Conservation (phyloP, 2,113 vertebrate species). For the Centrocercus urophasianus region DNA sequence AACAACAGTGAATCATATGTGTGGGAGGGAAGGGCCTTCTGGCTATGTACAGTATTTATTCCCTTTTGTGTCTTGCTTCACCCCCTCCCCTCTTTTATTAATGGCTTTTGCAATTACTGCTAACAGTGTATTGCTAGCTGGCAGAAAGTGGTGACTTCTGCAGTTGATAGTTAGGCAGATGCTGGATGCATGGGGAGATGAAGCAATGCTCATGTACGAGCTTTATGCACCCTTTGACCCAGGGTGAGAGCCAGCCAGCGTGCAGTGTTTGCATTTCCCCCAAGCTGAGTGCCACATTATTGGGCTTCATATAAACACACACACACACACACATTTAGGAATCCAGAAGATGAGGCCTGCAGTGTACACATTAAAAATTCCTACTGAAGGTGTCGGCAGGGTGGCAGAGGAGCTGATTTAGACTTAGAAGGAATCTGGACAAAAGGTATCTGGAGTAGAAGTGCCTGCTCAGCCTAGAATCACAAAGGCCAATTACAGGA, state of each 20-base stretch:
- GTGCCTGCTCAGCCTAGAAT: neutral
- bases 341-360: constrained; percentile 20
- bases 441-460: neutral
- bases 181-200: neutral
- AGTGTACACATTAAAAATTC: constrained; percentile 22
- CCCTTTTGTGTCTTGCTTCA: constrained; percentile 75
- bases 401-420: neutral
- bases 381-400: constrained; percentile 36
- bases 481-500: neutral
- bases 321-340: neutral
- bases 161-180: constrained; percentile 34
- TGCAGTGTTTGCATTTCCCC: neutral
- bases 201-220: neutral
- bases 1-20: constrained; percentile 85
- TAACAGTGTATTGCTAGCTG: constrained; percentile 70
- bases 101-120: constrained; percentile 83
- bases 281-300: neutral
- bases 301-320: constrained; percentile 37
- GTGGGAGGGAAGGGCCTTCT: constrained; percentile 79
- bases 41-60: constrained; percentile 83
- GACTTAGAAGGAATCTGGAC: neutral
- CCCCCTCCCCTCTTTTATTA: constrained; percentile 75
- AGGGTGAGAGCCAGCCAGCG: neutral
- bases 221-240: neutral
- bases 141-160: constrained; percentile 67